Base-by-base conservation (phyloP, 30 jellyfish, hydroid and myxozoan genomes). In the Cassiopea xamachana region DNA sequence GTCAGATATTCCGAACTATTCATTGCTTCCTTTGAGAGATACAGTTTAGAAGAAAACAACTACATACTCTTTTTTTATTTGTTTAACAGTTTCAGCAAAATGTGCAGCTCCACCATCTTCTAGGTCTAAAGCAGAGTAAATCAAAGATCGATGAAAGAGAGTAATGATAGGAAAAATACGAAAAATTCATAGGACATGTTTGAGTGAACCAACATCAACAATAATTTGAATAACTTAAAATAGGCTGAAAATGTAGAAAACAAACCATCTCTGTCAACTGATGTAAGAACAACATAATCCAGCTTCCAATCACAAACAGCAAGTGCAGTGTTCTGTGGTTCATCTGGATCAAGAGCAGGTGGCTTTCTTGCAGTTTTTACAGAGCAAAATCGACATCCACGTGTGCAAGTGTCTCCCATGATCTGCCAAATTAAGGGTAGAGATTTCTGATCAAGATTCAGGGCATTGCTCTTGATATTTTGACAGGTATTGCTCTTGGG, bases 371-470 rank as follows among this genome's bases (percentile, higher is more conserved):
- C 90, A 27, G 99, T 96, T 77, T 92, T 96, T n/a, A 96, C 99
- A 77, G 99, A 96, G 86, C 99, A 96, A 82, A 96, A 96, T 48
- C 99, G 74, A 82, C 99, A 96, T 15, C 99, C 99, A 39, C 99
- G 83, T 2, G 99, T 96, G 87, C 99, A 96, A 2, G 99, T 96
- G 74, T 96, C 99, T 10, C 99, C 99, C 86, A 96, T 27, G 17
- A 87, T 92, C 98, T 92, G 51, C 0, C n/a, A 46, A 73, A 18
- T 9, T 64, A 14, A 64, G 27, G 6, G 15, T 64, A 64, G 74
- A 16, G 8, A 5, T 64, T 64, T 4, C 27, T 64, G 15, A 14
- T 5, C 15, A 5, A 13, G 15, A 64, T 64, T 2, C 27, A 14
- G 7, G 64, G 64, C 64, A 55, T 27, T 27, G 39, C 39, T 27